Evolutionary conservation across 2,113 vertebrate genomes (phyloP).

Genomic region (Danionella cerebrum): DNA sequence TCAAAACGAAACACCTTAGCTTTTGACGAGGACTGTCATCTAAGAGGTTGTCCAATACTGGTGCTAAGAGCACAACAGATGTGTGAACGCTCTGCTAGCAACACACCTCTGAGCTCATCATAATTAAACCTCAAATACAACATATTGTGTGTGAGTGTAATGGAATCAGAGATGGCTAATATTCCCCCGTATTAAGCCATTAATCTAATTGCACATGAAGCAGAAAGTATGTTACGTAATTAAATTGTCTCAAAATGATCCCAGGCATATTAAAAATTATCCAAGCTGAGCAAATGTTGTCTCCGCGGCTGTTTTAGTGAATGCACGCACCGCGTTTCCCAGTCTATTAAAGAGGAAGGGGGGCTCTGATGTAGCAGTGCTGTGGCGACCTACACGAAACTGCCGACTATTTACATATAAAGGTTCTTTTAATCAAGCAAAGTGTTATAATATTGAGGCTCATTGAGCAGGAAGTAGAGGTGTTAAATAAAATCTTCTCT

Average conservation of each 20-base stretch:
- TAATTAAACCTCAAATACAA: constrained; percentile 99
- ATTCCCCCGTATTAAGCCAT: constrained; percentile 99
- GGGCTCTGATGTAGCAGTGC: constrained; percentile 81
- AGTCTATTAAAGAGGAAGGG: constrained; percentile 82
- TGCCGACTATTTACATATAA: constrained; percentile 98
- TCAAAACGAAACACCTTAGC: too few species aligned
- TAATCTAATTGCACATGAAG: constrained; percentile 99
- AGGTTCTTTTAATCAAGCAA: constrained; percentile 99
- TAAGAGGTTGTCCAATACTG: too few species aligned
- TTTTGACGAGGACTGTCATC: too few species aligned
- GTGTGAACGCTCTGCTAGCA: constrained; percentile 42
- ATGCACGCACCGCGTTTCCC: constrained; percentile 88
- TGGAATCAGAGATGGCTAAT: constrained; percentile 99
- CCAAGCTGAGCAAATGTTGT: constrained; percentile 99
- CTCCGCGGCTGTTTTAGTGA: constrained; percentile 99
- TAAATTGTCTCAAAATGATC: constrained; percentile 99
- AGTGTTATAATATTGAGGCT: constrained; percentile 98
- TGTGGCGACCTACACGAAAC: constrained; percentile 82
- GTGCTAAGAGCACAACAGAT: constrained; percentile 84
- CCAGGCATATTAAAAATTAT: constrained; percentile 99
- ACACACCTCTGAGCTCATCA: constrained; percentile 89
- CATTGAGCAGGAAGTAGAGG: constrained; percentile 97
- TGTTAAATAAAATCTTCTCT: constrained; percentile 93
- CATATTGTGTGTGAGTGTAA: constrained; percentile 99
- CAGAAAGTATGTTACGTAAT: constrained; percentile 99